Evolutionary conservation across 2,113 vertebrate genomes (phyloP), one percentile per base, ranked within the genome.

Genomic region (Microtus pennsylvanicus): DNA sequence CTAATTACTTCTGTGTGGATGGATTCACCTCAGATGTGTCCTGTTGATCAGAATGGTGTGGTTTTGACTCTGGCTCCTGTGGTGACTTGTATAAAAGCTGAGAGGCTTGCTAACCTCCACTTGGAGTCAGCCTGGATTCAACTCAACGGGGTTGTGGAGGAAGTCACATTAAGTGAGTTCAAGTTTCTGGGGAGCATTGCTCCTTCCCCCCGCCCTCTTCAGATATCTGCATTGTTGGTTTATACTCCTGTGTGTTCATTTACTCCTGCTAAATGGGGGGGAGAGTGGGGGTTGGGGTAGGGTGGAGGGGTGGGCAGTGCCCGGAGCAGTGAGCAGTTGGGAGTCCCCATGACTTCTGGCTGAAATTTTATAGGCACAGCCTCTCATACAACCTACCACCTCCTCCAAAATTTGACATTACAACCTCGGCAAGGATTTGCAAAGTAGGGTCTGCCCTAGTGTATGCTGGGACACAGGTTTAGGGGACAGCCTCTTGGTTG

Each of bases 1-100:
- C 98, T 98, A 98, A 99, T 98, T 98, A 98, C 98, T 98, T 98
- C 98, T 98, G 98, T 98, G 98, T 97, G 98, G 97, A 98, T 97
- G 98, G 97, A 98, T 97, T 98, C 98, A 95, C 97, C 82, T 89
- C 98, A 98, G 97, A 98, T 98, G 98, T 94, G 97, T 98, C 97
- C 96, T 97, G 97, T 97, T 96, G 93, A 81, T 95, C 92, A 76
- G 96, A 97, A 96, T 85, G 90, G 95, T 97, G 16, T 97, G 94
- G 96, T 97, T 98, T 97, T 98, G 96, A 98, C 97, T 98, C 97
- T 97, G 97, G 97, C 5, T 96, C 96, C 96, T 96, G 96, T 30
- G 17, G 96, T 94, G 96, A 96, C 91, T 95, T 95, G 91, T 70
- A 50, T 69, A 30, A 33, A 91, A 45, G 96, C 96, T 93, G 96